Conservation (phyloP, 2,888 invertebrate genomes). For the Spilarctia lutea region DNA sequence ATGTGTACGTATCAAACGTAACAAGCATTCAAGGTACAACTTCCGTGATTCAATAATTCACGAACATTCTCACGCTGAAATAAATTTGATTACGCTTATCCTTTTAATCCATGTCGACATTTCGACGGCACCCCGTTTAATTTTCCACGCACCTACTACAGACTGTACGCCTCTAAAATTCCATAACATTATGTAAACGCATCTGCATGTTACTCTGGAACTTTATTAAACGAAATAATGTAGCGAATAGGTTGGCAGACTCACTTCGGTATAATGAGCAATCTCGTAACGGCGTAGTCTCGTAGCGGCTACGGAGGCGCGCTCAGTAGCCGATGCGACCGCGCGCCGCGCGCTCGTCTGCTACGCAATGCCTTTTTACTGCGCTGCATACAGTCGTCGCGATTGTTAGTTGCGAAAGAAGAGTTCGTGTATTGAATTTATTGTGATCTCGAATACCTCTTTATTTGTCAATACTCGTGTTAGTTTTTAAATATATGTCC, state of each 20-base stretch:
- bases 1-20: neutral
- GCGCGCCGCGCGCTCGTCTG: conserved; percentile 52
- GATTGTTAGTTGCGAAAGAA: conserved; percentile 18
- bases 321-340: conserved; percentile 52
- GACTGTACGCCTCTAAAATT: conserved; percentile 44
- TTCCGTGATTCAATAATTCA: conserved; percentile 48
- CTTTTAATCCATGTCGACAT: conserved; percentile 45
- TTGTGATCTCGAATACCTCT: conserved; percentile 48
- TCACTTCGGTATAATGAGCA: conserved; percentile 68
- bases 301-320: conserved; percentile 37
- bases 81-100: conserved; percentile 50
- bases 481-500: conserved; percentile 33
- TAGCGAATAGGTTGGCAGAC: conserved; percentile 63
- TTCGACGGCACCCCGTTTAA: conserved; percentile 39
- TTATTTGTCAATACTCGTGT: conserved; percentile 44
- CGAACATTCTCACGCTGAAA: conserved; percentile 42
- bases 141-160: conserved; percentile 36
- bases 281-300: conserved; percentile 58
- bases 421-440: conserved; percentile 41
- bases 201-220: conserved; percentile 61
- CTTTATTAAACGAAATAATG: conserved; percentile 77
- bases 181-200: conserved; percentile 66
- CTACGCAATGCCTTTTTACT: conserved; percentile 32
- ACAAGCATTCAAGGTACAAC: neutral
- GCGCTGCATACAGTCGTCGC: conserved; percentile 4